These are phyloP conservation scores for Stegastes partitus DNA, from an alignment of 2,113 vertebrate species.

Conservation along the genomic window DNA sequence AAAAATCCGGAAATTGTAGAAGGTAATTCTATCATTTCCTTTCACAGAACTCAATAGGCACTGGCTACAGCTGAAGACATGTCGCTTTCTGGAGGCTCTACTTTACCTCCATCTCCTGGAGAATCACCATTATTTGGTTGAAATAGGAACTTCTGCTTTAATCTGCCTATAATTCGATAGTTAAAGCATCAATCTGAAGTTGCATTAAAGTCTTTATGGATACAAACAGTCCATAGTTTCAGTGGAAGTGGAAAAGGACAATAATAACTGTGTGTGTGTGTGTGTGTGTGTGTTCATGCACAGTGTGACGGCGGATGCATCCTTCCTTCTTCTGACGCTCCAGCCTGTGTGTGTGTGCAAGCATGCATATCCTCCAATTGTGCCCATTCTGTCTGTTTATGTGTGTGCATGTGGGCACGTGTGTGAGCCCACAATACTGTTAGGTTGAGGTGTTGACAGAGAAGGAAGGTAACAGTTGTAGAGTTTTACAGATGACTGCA, in stretches of 20 bases:
- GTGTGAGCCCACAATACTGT: conserved; percentile 44
- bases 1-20: no score
- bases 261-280: not conserved
- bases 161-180: no score
- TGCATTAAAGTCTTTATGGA: no score
- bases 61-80: no score
- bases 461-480: conserved; percentile 70
- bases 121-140: no score
- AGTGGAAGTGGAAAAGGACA: not conserved
- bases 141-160: no score
- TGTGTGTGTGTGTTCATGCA: conserved; percentile 9
- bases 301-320: conserved; percentile 27
- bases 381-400: conserved; percentile 17
- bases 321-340: conserved; percentile 24
- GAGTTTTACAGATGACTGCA: conserved; percentile 62
- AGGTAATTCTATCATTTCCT: no score
- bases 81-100: no score
- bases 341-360: conserved; percentile 49
- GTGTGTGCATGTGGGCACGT: conserved; percentile 12
- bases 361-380: conserved; percentile 57
- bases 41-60: no score
- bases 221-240: not conserved
- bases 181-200: no score
- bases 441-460: conserved; percentile 69
- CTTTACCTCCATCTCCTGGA: no score